phyloP scores from a whole-genome alignment of 2,113 vertebrate genomes.

The Sigmodon hispidus region DNA sequence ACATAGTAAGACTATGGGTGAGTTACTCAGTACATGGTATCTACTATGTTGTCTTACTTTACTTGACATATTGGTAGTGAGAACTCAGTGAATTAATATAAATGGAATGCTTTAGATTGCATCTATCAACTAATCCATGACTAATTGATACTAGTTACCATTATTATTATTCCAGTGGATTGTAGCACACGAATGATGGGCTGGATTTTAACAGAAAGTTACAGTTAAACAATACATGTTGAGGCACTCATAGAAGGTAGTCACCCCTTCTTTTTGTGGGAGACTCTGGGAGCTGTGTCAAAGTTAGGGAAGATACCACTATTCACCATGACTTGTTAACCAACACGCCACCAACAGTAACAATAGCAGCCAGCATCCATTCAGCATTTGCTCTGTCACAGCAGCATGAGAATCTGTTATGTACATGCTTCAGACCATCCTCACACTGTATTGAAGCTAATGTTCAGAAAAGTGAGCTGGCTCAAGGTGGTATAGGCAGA shows the following conservation, averaged over 20 bases:
- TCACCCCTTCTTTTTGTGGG: neutral
- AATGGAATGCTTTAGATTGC: neutral
- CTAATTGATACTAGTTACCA: neutral
- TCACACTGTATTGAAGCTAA: neutral
- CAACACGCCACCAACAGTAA: neutral
- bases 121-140: neutral
- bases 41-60: neutral
- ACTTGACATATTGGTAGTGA: neutral
- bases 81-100: neutral
- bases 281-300: neutral
- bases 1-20: neutral
- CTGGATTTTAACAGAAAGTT: neutral
- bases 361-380: neutral
- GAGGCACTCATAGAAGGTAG: neutral
- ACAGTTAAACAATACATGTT: neutral
- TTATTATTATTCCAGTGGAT: neutral
- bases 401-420: neutral
- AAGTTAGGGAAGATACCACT: neutral
- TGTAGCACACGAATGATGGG: neutral
- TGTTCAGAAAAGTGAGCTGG: neutral
- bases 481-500: neutral
- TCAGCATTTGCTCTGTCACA: neutral
- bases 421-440: neutral
- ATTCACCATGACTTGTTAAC: neutral
- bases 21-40: neutral